phyloP scores from a whole-genome alignment of 1,140 invertebrate genomes.

The Sesamia nonagrioides region DNA sequence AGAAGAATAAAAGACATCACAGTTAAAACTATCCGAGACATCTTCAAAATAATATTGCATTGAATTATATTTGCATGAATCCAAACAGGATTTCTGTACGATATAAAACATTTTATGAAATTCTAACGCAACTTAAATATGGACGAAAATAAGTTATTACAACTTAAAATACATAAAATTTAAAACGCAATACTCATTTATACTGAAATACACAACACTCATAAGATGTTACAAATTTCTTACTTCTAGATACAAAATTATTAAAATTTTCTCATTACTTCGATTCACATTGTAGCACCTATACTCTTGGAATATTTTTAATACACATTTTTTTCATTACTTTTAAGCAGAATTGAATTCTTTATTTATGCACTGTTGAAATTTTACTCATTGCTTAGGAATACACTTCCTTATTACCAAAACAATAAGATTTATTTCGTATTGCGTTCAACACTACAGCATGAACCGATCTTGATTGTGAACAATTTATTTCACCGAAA shows the following conservation, averaged over 20 bases:
- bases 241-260: constrained; percentile 54
- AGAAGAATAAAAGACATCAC: constrained; percentile 38
- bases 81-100: constrained; percentile 31
- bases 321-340: background rate
- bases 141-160: constrained; percentile 54
- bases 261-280: constrained; percentile 40
- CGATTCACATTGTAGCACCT: constrained; percentile 12
- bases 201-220: constrained; percentile 48
- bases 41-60: constrained; percentile 38
- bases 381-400: background rate
- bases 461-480: background rate
- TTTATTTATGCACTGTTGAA: too few species aligned
- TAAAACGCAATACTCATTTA: constrained; percentile 49
- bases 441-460: background rate
- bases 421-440: background rate
- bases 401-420: background rate
- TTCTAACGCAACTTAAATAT: constrained; percentile 48
- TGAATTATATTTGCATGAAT: constrained; percentile 29
- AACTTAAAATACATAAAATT: constrained; percentile 49
- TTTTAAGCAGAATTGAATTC: background rate
- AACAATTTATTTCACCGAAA: constrained; percentile 23
- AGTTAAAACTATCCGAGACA: constrained; percentile 35
- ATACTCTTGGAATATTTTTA: background rate
- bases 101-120: constrained; percentile 8
- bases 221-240: constrained; percentile 45